phyloP scores from a whole-genome alignment of 2,113 vertebrate species.

The Scopus umbretta region DNA sequence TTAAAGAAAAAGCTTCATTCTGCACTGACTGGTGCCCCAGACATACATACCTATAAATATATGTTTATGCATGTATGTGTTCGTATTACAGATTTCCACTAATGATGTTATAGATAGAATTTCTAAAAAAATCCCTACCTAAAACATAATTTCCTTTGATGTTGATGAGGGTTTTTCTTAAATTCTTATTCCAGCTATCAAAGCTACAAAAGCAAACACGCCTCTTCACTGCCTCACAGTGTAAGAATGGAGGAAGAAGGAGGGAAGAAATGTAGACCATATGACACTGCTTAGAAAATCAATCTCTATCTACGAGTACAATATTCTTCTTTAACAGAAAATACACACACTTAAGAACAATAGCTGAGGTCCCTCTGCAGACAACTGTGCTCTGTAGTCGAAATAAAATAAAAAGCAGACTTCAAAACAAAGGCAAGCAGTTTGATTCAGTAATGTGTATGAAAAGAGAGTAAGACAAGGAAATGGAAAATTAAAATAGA shows the following conservation, averaged over 20 bases:
- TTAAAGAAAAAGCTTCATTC: not conserved
- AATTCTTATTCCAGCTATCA: not conserved
- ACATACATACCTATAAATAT: not conserved
- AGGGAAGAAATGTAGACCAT: not conserved
- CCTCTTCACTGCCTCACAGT: not conserved
- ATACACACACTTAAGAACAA: not conserved
- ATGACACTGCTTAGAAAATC: not conserved
- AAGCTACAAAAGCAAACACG: not conserved
- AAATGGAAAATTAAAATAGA: not conserved
- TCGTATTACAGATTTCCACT: not conserved
- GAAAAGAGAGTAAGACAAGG: not conserved
- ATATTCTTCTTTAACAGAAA: not conserved
- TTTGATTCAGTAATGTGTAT: not conserved
- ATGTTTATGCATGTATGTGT: not conserved
- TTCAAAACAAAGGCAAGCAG: not conserved
- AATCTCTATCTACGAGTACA: not conserved
- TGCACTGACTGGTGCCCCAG: not conserved
- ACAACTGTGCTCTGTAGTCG: not conserved
- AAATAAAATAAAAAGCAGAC: not conserved
- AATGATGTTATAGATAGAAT: not conserved
- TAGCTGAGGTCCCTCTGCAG: not conserved
- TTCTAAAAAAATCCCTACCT: not conserved
- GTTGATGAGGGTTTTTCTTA: not conserved
- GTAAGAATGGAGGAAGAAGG: not conserved
- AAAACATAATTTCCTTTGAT: not conserved